Evolutionary conservation across 2,888 invertebrate genomes (phyloP).

Genomic region (Phalera bucephala): DNA sequence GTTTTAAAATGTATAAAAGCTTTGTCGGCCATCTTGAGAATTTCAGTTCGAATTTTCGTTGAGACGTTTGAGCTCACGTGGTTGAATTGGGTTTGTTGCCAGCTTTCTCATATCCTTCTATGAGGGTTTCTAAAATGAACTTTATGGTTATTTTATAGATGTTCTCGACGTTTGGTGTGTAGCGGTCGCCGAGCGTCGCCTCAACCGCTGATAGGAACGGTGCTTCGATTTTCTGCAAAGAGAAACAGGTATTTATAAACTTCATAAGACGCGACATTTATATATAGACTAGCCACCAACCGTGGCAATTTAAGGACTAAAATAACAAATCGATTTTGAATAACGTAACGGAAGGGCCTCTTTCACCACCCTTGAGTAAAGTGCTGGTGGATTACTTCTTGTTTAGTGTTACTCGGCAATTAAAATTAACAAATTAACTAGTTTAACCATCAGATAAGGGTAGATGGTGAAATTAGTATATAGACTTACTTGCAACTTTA

Average conservation of each 20-base stretch:
- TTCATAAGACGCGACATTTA: too few relatives aligned
- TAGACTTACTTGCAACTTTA: too few relatives aligned
- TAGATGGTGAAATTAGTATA: too few relatives aligned
- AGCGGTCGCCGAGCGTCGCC: constrained; percentile 93
- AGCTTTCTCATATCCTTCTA: constrained; percentile 88
- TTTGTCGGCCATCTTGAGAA: not conserved
- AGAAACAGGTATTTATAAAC: constrained; percentile 10
- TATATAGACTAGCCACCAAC: too few relatives aligned
- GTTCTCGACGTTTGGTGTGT: constrained; percentile 94
- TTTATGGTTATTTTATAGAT: constrained; percentile 96
- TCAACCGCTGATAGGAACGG: constrained; percentile 95
- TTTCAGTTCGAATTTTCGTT: constrained; percentile 9
- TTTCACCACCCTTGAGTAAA: too few relatives aligned
- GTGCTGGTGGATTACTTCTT: too few relatives aligned
- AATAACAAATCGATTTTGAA: too few relatives aligned
- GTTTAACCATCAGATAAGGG: too few relatives aligned
- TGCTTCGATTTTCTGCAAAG: constrained; percentile 92
- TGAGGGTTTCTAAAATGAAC: constrained; percentile 93
- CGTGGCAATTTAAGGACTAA: too few relatives aligned
- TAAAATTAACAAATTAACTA: too few relatives aligned
- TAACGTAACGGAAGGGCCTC: too few relatives aligned
- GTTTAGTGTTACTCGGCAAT: too few relatives aligned
- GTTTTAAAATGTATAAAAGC: not conserved
- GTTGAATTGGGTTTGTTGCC: constrained; percentile 49
- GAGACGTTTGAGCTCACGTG: constrained; percentile 49